Conservation (phyloP, 1,140 invertebrate species). For the Calosoma granatense region DNA sequence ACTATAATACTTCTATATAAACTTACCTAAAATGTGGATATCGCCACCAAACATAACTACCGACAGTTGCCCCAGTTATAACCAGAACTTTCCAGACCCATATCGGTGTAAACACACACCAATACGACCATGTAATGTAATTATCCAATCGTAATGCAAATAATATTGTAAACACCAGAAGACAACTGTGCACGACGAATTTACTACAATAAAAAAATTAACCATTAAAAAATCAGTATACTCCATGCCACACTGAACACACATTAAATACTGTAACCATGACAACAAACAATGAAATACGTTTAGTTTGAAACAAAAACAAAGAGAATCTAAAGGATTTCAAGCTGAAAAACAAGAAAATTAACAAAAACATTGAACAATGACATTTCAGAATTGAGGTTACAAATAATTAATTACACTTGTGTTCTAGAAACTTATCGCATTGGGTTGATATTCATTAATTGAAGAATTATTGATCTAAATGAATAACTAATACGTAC, state of each 20-base stretch:
- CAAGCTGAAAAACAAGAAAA: no score
- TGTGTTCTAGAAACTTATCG: no score
- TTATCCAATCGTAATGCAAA: conserved; percentile 84
- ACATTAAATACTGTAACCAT: neutral
- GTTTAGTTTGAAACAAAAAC: neutral
- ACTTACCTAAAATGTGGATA: conserved; percentile 82
- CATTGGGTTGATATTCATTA: conserved; percentile 22
- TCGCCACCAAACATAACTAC: conserved; percentile 89
- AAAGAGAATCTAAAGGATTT: conserved; percentile 15
- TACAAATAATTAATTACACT: no score
- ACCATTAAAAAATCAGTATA: conserved; percentile 16
- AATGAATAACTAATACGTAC: conserved; percentile 37
- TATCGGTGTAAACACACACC: conserved; percentile 87
- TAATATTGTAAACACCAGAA: conserved; percentile 82
- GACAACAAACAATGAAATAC: neutral
- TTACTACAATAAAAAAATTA: conserved; percentile 61
- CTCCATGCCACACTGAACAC: conserved; percentile 8
- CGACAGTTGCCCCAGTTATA: conserved; percentile 75
- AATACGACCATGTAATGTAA: conserved; percentile 81
- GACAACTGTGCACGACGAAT: conserved; percentile 88
- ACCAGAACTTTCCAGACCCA: conserved; percentile 96
- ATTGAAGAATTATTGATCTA: conserved; percentile 13
- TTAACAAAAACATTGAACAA: no score
- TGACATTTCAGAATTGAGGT: no score
- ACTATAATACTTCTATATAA: neutral